Evolutionary conservation across 1,140 invertebrate genomes (phyloP).

Genomic region (Condylostylus longicornis): DNA sequence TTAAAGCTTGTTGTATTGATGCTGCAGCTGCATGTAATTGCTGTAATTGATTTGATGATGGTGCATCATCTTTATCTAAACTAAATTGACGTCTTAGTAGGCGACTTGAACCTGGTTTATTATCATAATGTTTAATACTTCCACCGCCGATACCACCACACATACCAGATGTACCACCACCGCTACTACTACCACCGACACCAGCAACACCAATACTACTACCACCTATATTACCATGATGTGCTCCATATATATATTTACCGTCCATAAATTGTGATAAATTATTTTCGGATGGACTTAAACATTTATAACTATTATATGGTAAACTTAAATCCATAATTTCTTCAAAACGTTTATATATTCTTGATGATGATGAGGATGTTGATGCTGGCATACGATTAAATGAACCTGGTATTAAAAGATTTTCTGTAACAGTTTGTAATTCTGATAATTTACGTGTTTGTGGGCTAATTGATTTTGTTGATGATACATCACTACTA

Average conservation of each 20-base stretch:
- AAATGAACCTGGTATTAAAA: conserved; percentile 27
- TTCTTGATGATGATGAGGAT: conserved; percentile 22
- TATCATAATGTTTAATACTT: conserved; percentile 16
- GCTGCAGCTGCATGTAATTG: conserved; percentile 15
- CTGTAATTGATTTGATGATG: conserved; percentile 17
- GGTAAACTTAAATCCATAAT: conserved; percentile 51
- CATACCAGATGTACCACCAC: conserved; percentile 3
- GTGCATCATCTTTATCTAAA: conserved; percentile 44
- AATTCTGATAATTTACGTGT: conserved; percentile 26
- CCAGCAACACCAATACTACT: conserved; percentile 7
- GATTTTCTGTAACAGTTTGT: conserved; percentile 17
- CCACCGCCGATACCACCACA: conserved; percentile 11
- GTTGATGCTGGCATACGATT: conserved; percentile 26
- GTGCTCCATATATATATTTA: conserved; percentile 25
- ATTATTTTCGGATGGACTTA: conserved; percentile 48
- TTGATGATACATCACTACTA: conserved; percentile 21
- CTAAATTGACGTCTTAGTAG: conserved; percentile 52
- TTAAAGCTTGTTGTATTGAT: conserved; percentile 12
- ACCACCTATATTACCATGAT: too few species aligned
- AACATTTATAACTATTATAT: conserved; percentile 53
- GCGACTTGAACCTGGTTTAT: conserved; percentile 33
- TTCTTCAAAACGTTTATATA: conserved; percentile 31
- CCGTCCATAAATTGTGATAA: conserved; percentile 31
- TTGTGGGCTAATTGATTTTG: conserved; percentile 20
- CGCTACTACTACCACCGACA: neutral